phyloP scores from a whole-genome alignment of 2,797 vertebrate species.

The Momotus momota region DNA sequence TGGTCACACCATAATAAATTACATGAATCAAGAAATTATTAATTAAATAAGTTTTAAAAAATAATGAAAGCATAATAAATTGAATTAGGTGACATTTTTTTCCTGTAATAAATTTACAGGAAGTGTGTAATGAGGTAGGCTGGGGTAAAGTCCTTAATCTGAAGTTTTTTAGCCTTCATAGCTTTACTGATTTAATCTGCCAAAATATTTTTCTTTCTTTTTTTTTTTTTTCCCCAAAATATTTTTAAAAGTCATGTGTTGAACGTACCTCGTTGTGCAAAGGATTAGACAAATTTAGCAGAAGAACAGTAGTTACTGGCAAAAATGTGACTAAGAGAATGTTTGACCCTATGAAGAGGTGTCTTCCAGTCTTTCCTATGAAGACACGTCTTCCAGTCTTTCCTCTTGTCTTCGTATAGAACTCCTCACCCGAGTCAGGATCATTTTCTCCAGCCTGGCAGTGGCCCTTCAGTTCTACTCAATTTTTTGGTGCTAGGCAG shows the following conservation, averaged over 20 bases:
- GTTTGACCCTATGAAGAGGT: not conserved
- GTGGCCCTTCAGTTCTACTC: not conserved
- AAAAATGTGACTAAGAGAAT: not conserved
- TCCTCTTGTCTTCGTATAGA: not conserved
- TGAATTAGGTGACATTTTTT: slow-evolving; percentile 1
- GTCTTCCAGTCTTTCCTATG: no score
- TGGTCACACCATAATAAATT: slow-evolving; percentile 40
- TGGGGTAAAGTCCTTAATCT: not conserved
- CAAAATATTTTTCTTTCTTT: not conserved
- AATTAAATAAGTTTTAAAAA: not conserved
- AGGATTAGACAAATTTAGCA: not conserved
- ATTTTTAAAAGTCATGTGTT: not conserved
- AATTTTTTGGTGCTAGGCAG: not conserved
- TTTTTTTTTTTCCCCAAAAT: not conserved
- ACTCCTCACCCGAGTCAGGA: not conserved
- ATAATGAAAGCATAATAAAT: not conserved
- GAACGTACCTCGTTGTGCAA: not conserved
- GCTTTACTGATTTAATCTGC: not conserved
- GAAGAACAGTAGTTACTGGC: not conserved
- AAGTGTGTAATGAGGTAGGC: not conserved
- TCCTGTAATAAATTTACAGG: not conserved
- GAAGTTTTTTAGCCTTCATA: not conserved
- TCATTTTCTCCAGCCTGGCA: not conserved
- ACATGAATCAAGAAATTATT: slow-evolving; percentile 13
- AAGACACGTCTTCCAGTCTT: not conserved